Conservation (phyloP, 2,888 invertebrate species). For the Lepidonotus clava region DNA sequence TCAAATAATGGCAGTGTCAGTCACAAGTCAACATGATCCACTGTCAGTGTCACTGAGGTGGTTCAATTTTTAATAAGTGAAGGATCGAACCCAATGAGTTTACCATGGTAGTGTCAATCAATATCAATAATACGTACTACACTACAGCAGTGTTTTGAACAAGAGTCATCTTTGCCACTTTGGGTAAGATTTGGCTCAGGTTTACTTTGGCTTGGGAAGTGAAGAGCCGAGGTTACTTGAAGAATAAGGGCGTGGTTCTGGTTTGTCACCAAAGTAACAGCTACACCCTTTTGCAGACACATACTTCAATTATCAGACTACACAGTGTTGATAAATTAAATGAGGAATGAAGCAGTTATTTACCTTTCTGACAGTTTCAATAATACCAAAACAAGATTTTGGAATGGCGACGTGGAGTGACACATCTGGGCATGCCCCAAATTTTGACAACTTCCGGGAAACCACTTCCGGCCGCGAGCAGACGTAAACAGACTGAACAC, state of each 20-base stretch:
- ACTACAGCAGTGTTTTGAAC: no score
- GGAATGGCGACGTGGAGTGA: conserved; percentile 58
- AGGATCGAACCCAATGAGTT: no score
- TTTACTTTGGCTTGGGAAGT: not conserved
- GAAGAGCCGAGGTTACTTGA: not conserved
- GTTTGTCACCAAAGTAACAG: not conserved
- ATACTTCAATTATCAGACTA: not conserved
- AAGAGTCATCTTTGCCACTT: no score
- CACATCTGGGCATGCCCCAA: conserved; percentile 39
- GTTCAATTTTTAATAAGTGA: no score
- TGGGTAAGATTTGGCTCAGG: no score
- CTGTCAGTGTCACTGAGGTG: not conserved
- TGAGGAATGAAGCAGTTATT: not conserved
- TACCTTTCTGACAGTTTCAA: not conserved
- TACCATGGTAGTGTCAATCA: no score
- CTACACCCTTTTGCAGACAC: not conserved
- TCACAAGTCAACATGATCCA: not conserved
- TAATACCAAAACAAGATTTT: conserved; percentile 55
- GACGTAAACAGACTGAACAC: conserved; percentile 15
- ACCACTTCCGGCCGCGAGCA: conserved; percentile 50
- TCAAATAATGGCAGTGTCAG: no score
- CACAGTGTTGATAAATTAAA: not conserved
- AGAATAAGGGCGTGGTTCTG: not conserved
- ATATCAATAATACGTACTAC: no score
- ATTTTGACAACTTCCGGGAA: conserved; percentile 15